A percentile compares a stretch with the other conserved stretches of the same genome.
Conservation (phyloP, 2,888 invertebrate genomes). For the Pyrrhosoma nymphula region DNA sequence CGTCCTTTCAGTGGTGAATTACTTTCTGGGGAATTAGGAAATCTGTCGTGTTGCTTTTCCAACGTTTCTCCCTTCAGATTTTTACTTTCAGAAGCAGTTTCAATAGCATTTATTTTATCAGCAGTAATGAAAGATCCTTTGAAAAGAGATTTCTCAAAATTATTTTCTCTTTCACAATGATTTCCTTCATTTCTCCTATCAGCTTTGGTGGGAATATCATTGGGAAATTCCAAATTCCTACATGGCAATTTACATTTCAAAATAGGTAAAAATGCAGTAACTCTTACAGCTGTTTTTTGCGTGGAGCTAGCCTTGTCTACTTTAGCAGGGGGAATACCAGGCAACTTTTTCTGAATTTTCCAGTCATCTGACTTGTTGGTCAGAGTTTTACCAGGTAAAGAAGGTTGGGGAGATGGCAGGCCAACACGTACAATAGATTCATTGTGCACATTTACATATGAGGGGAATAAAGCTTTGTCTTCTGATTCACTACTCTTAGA, state of each 20-base stretch:
- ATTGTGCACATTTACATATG: not conserved
- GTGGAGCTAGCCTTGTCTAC: not conserved
- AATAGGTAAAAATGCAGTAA: not conserved
- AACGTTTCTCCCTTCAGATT: not conserved
- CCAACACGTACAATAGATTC: not conserved
- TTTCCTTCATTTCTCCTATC: not conserved
- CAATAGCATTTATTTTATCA: not conserved
- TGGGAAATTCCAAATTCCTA: not conserved
- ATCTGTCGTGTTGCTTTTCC: not conserved
- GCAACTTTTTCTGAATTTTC: not conserved
- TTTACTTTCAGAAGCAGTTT: not conserved
- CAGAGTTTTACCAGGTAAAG: slow-evolving; percentile 18
- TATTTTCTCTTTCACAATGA: not conserved
- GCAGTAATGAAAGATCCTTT: not conserved
- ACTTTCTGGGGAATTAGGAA: not conserved
- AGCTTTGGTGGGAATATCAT: not conserved
- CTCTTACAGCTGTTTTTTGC: not conserved
- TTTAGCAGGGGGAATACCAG: not conserved
- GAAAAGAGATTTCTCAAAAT: not conserved
- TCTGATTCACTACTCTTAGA: slow-evolving; percentile 47
- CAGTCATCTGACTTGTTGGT: not conserved
- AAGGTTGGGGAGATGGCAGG: not conserved
- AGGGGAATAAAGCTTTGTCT: slow-evolving; percentile 27
- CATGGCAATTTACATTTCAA: not conserved
- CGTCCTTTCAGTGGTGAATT: not conserved